phyloP scores from a whole-genome alignment of 2,797 vertebrate species.

The Ctenopoma multispine region DNA sequence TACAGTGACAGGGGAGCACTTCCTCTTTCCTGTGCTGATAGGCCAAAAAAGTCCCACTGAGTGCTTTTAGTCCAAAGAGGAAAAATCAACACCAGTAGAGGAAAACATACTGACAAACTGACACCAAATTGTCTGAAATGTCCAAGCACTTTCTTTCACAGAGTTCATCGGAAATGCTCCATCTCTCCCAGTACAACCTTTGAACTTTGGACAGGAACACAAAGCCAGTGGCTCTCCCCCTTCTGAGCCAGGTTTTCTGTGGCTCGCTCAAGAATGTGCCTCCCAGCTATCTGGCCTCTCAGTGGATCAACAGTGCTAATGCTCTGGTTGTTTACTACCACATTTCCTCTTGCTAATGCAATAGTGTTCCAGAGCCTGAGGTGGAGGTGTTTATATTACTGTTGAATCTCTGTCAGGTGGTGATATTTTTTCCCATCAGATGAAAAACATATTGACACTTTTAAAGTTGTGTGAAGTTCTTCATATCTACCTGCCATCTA shows the following conservation, averaged over 20 bases:
- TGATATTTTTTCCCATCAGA: conserved; percentile 60
- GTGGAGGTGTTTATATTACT: conserved; percentile 57
- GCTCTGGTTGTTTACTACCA: conserved; percentile 61
- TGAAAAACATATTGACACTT: conserved; percentile 60
- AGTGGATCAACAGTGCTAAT: conserved; percentile 46
- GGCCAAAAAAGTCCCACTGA: conserved; percentile 60
- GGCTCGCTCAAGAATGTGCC: conserved; percentile 63
- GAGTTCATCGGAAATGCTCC: conserved; percentile 26
- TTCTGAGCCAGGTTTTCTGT: conserved; percentile 53
- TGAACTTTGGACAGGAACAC: conserved; percentile 47
- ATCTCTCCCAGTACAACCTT: conserved; percentile 16
- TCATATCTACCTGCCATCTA: conserved; percentile 38
- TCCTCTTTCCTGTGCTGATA: conserved; percentile 58
- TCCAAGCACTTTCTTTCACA: conserved; percentile 21
- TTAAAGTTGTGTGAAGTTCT: conserved; percentile 11
- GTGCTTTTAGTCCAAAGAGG: conserved; percentile 52
- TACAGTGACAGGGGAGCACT: conserved; percentile 49
- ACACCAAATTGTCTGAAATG: conserved; percentile 32
- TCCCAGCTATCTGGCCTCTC: conserved; percentile 48
- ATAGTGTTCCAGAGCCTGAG: conserved; percentile 51
- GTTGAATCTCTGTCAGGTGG: conserved; percentile 41
- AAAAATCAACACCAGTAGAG: conserved; percentile 44
- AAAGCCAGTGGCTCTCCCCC: conserved; percentile 22
- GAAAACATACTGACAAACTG: conserved; percentile 45
- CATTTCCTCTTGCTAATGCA: conserved; percentile 54